Evolutionary conservation across 2,797 vertebrate species (phyloP).

Genomic region (Emydoidea blandingii): DNA sequence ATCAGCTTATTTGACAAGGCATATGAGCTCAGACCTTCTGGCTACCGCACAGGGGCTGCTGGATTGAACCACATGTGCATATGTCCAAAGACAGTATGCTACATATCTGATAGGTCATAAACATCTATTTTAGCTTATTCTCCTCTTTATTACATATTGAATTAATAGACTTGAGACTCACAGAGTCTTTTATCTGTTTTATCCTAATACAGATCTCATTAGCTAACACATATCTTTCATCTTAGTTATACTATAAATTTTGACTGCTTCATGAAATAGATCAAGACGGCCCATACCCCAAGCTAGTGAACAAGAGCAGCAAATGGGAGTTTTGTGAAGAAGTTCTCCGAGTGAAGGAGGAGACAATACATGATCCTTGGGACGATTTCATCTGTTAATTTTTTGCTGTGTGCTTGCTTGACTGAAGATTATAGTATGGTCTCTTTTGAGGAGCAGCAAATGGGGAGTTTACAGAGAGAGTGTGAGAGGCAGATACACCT

Average conservation of each 20-base stretch:
- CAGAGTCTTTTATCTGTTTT: conserved; percentile 19
- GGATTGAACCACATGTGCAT: not conserved
- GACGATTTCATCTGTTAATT: no score
- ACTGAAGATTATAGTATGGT: no score
- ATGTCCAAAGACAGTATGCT: not conserved
- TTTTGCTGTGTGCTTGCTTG: no score
- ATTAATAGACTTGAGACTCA: conserved; percentile 26
- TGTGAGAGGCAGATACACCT: no score
- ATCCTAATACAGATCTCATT: conserved; percentile 14
- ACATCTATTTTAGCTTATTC: not conserved
- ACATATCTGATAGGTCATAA: not conserved
- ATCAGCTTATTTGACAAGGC: not conserved
- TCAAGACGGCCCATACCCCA: conserved; percentile 36
- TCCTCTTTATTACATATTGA: conserved; percentile 24
- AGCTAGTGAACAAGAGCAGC: no score
- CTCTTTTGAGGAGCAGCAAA: no score
- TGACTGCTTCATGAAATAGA: conserved; percentile 49
- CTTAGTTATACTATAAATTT: conserved; percentile 52
- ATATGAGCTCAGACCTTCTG: not conserved
- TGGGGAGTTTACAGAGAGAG: no score
- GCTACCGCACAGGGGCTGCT: not conserved
- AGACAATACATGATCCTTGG: no score
- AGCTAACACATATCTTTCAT: conserved; percentile 38
- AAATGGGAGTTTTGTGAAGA: no score
- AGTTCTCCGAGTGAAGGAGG: no score